Evolutionary conservation across 1,140 invertebrate species (phyloP), one percentile per base, ranked within the genome.

Genomic region (Anastrepha obliqua): DNA sequence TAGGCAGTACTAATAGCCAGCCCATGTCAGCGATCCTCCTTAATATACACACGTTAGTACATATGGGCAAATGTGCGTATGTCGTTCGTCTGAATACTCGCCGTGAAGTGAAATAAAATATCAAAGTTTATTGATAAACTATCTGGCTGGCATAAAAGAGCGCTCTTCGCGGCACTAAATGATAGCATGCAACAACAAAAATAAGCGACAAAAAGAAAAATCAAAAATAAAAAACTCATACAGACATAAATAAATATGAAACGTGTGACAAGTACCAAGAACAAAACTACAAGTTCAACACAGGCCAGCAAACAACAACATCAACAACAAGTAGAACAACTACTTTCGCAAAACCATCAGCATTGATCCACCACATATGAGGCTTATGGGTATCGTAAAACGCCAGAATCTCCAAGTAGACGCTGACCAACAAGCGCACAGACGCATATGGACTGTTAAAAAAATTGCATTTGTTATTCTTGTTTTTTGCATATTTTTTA

Each of bases 51-150:
- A 74, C 4, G 15, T 5, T 15, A 11, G 6, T 58, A 58, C 13
- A 58, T 2, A 11, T 11, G 39, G 3, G 13, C 15, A 2, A 15
- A n/a, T 74, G 70, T 2, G 17, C 17, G 13, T 42, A 0, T 44
- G 42, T 74, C 39, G 47, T 5, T 6, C 42, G 42, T 74, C 44
- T 74, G 70, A 17, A 6, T 42, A 44, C 70, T 81, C 47, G 42
- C 20, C 74, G 47, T 81, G 47, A 55, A 81, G 15, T 55, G 8
- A n/a, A 81, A 81, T 81, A 55, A 55, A 81, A 81, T 81, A 81
- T 81, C 47, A n/a, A 81, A 81, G 47, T 81, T 81, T 81, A 81
- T 81, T 81, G 74, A 81, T 81, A 81, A 81, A 81, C 47, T 81
- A 81, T 81, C 74, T 81, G 74, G 47, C 74, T n/a, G 44, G 17